A percentile compares a stretch with the other conserved stretches of the same genome.
Evolutionary conservation across 2,888 invertebrate species (phyloP).

Genomic region (Xestia ashworthii): DNA sequence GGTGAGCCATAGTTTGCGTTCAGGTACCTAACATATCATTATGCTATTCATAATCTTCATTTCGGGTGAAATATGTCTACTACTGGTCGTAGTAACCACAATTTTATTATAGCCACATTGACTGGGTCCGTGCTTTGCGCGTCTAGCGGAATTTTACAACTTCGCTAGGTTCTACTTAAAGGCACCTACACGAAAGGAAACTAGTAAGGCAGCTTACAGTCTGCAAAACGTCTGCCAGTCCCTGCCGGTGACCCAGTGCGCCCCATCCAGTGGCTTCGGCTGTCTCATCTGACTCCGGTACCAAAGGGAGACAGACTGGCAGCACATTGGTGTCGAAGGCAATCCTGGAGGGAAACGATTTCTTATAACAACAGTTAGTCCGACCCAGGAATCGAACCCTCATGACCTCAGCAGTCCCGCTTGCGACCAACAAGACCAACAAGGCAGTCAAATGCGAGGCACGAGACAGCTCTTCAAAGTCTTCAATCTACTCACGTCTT

Average conservation of each 20-base stretch:
- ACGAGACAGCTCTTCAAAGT: background rate
- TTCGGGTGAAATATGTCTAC: background rate
- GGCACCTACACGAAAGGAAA: background rate
- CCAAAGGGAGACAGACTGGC: slow-evolving; percentile 28
- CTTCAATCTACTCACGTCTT: slow-evolving; percentile 28
- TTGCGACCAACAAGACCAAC: too few species aligned
- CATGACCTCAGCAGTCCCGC: too few species aligned
- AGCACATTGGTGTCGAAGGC: background rate
- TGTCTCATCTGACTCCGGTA: background rate
- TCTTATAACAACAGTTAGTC: too few species aligned
- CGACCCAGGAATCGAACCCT: too few species aligned
- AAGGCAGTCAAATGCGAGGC: background rate
- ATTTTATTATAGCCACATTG: background rate
- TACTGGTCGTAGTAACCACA: background rate
- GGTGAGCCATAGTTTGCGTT: too few species aligned
- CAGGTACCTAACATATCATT: background rate
- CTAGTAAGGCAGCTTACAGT: slow-evolving; percentile 16
- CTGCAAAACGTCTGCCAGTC: slow-evolving; percentile 31
- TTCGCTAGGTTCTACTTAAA: background rate
- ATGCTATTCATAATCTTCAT: background rate
- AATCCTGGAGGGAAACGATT: slow-evolving; percentile 8
- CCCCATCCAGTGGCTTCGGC: slow-evolving; percentile 43
- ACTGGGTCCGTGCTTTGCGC: background rate
- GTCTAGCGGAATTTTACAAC: too few species aligned
- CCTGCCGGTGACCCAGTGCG: slow-evolving; percentile 23